Percentiles rank a stretch among this genome's conserved stretches.
These are phyloP conservation scores for Odontocerum albicorne DNA, from an alignment of 2,888 invertebrate genomes.

Conservation along the genomic window DNA sequence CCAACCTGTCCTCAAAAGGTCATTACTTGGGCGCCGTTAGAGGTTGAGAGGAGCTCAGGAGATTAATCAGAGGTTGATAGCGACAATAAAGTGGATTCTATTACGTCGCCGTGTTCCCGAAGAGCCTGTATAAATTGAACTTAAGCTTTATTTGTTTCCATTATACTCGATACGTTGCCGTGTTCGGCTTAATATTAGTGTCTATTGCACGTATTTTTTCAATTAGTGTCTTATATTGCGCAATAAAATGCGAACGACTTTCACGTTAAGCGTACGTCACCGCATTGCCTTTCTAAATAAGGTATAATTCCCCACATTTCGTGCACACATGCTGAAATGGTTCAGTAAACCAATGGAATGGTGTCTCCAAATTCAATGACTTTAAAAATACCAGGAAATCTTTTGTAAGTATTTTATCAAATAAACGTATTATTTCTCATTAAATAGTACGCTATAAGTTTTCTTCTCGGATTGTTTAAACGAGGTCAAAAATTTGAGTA, in stretches of 20 bases:
- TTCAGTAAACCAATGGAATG: no score
- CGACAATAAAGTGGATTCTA: slow-evolving; percentile 34
- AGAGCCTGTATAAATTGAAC: slow-evolving; percentile 23
- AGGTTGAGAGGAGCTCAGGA: slow-evolving; percentile 20
- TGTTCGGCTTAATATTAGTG: slow-evolving; percentile 6
- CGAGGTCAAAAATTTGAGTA: no score
- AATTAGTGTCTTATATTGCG: slow-evolving; percentile 8
- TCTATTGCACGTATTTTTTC: slow-evolving; percentile 12
- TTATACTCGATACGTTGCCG: slow-evolving; percentile 11
- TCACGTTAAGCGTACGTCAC: neutral
- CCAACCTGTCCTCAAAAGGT: slow-evolving; percentile 15
- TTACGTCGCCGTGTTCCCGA: slow-evolving; percentile 24
- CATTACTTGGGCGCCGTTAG: slow-evolving; percentile 14
- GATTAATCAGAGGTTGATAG: slow-evolving; percentile 35
- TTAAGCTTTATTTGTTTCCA: slow-evolving; percentile 28
- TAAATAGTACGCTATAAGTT: no score
- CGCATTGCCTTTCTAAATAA: no score
- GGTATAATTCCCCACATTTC: no score
- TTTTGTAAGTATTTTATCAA: no score
- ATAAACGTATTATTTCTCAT: no score
- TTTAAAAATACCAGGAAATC: no score
- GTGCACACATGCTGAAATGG: no score
- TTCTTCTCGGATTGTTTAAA: no score
- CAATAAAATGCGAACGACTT: neutral
- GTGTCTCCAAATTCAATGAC: no score